Evolutionary conservation across 2,113 vertebrate genomes (phyloP).

Genomic region (Centrocercus urophasianus): DNA sequence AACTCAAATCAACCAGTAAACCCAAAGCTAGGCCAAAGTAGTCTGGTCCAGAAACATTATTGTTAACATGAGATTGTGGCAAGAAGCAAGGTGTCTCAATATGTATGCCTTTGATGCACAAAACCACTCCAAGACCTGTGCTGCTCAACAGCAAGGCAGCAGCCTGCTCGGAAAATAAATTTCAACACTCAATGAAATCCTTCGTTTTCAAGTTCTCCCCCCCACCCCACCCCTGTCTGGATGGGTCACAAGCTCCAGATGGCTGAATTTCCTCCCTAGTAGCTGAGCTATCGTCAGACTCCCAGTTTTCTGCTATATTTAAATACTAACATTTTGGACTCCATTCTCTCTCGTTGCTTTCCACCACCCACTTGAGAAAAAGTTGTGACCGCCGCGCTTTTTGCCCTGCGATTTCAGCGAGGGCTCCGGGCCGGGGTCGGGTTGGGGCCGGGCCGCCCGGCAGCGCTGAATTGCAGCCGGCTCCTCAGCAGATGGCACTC

Average conservation of each 20-base stretch:
- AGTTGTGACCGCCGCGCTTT: neutral
- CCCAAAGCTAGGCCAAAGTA: neutral
- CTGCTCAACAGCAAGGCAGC: neutral
- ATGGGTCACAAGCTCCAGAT: conserved; percentile 43
- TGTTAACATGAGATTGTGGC: neutral
- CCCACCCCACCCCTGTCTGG: neutral
- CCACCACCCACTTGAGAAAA: neutral
- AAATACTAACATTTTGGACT: conserved; percentile 4
- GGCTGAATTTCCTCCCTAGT: conserved; percentile 41
- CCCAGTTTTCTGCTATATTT: conserved; percentile 20
- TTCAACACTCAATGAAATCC: conserved; percentile 37
- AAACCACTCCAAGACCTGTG: neutral
- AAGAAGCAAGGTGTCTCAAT: neutral
- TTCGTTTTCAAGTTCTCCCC: conserved; percentile 31
- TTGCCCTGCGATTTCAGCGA: neutral
- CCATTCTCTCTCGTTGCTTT: conserved; percentile 9
- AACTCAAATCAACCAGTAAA: neutral
- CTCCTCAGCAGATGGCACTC: neutral
- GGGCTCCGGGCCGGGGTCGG: neutral
- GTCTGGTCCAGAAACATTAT: neutral
- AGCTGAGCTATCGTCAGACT: conserved; percentile 39
- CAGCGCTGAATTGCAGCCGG: neutral
- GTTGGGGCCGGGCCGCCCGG: neutral
- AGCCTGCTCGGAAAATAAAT: neutral
- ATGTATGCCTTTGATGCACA: neutral